A percentile compares a stretch with the other conserved stretches of the same genome.
Evolutionary conservation across 2,113 vertebrate species (phyloP).

Genomic region (Cepphus grylle): DNA sequence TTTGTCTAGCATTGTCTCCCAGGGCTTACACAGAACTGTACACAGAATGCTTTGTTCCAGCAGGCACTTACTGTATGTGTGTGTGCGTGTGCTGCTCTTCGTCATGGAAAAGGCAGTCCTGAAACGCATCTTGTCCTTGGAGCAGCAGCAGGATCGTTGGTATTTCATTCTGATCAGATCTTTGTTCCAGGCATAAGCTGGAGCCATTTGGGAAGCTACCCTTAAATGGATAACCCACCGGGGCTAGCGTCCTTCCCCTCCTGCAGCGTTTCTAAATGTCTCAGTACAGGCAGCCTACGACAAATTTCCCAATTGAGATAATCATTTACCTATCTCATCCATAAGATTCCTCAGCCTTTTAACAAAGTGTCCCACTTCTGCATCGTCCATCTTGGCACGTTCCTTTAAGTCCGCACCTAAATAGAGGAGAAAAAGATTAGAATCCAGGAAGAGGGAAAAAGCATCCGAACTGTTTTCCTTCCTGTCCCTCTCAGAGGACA

Average conservation of each 20-base stretch:
- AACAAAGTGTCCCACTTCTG: constrained; percentile 84
- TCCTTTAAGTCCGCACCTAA: constrained; percentile 95
- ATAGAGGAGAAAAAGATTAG: background rate
- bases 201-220: background rate
- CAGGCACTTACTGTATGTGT: background rate
- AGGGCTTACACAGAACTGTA: background rate
- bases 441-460: background rate
- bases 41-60: background rate
- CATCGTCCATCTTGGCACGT: constrained; percentile 83
- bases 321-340: constrained; percentile 86
- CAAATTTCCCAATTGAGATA: background rate
- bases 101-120: background rate
- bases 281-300: background rate
- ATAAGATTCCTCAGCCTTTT: constrained; percentile 87
- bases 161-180: background rate
- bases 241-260: background rate
- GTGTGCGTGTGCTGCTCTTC: background rate
- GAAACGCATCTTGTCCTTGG: background rate
- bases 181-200: background rate
- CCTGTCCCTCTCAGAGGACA: background rate
- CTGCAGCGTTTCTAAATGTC: background rate
- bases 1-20: background rate
- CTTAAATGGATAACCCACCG: background rate
- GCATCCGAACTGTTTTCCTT: background rate
- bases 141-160: background rate